phyloP scores from a whole-genome alignment of 2,888 invertebrate species.

The Drosophila paramelanica region DNA sequence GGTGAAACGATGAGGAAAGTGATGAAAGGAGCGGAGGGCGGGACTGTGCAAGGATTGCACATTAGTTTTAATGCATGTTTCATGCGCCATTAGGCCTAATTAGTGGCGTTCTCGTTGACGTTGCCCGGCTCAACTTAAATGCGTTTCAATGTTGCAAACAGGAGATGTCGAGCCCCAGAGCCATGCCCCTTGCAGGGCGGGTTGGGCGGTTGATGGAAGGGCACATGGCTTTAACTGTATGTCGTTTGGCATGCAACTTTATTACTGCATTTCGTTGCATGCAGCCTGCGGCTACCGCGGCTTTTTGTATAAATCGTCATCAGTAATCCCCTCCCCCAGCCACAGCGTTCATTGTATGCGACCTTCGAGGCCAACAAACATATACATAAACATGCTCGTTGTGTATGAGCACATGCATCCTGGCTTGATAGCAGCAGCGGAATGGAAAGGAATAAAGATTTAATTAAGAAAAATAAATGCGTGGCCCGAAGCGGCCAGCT shows the following conservation, averaged over 20 bases:
- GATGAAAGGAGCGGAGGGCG: not conserved
- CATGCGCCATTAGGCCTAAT: constrained; percentile 80
- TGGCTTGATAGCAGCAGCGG: constrained; percentile 10
- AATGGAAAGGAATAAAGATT: constrained; percentile 61
- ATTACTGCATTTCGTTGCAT: constrained; percentile 55
- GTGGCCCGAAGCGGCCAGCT: constrained; percentile 33
- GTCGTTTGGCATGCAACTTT: constrained; percentile 54
- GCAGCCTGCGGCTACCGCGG: constrained; percentile 36
- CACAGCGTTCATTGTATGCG: constrained; percentile 33
- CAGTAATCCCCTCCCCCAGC: not conserved
- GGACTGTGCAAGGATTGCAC: constrained; percentile 64
- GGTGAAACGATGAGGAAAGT: too few species aligned
- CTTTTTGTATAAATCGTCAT: constrained; percentile 48
- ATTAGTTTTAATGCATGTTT: constrained; percentile 80
- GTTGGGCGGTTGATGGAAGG: not conserved
- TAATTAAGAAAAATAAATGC: constrained; percentile 77
- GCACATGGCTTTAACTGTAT: constrained; percentile 32
- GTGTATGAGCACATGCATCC: not conserved
- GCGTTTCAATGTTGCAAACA: constrained; percentile 58
- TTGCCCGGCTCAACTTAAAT: constrained; percentile 47
- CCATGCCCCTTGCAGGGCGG: constrained; percentile 1
- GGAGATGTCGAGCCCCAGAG: not conserved
- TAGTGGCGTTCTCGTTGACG: constrained; percentile 62
- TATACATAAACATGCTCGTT: constrained; percentile 1
- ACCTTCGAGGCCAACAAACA: constrained; percentile 22